Evolutionary conservation across 2,113 vertebrate species (phyloP).

Genomic region (Vanacampus margaritifer): DNA sequence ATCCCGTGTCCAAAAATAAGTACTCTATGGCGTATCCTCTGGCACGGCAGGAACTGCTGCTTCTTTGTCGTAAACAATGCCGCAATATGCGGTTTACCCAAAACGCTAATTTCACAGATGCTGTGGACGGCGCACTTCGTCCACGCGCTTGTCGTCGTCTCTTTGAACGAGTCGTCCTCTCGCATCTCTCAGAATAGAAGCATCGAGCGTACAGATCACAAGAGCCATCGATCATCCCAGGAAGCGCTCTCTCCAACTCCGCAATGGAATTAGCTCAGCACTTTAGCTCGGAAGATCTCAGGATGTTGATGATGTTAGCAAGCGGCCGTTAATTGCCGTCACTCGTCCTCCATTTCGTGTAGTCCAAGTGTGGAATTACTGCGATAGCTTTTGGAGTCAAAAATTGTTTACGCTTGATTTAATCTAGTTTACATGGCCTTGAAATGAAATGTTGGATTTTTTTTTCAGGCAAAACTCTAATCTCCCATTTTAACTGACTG

Average conservation of each 20-base stretch:
- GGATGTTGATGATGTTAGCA: slow-evolving; percentile 36
- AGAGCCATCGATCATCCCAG: slow-evolving; percentile 46
- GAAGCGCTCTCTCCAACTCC: slow-evolving; percentile 28
- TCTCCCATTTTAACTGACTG: no score
- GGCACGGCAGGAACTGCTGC: no score
- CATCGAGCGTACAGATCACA: slow-evolving; percentile 28
- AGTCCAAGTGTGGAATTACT: not conserved
- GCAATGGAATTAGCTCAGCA: slow-evolving; percentile 56
- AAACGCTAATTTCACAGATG: not conserved
- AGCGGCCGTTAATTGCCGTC: slow-evolving; percentile 21
- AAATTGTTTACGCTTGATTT: no score
- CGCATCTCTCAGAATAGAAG: slow-evolving; percentile 33
- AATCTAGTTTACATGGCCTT: no score
- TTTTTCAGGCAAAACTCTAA: no score
- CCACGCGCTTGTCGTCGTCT: not conserved
- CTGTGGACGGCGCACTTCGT: no score
- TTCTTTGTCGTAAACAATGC: not conserved
- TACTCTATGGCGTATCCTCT: no score
- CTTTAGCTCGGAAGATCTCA: slow-evolving; percentile 30
- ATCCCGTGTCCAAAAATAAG: no score
- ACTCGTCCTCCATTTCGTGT: not conserved
- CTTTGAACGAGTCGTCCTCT: not conserved
- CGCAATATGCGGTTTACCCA: not conserved
- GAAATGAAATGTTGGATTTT: no score
- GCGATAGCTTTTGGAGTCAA: no score